Conservation (phyloP, 2,797 vertebrate genomes). For the Lacerta bilineata region DNA sequence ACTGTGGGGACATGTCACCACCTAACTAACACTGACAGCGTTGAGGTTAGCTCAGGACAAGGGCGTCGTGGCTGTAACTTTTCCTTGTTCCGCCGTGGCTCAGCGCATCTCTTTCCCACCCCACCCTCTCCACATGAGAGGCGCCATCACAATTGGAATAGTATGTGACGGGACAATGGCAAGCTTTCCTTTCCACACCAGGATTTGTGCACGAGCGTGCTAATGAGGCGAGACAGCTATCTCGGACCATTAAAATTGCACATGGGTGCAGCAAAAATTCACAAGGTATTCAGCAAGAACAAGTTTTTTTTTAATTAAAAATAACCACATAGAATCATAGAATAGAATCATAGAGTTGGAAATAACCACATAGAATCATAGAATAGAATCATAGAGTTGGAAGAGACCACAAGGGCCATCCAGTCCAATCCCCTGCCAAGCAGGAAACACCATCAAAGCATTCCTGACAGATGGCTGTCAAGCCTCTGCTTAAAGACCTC, state of each 20-base stretch:
- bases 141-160: slow-evolving; percentile 18
- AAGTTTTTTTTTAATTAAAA: slow-evolving; percentile 39
- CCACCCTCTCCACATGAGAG: slow-evolving; percentile 8
- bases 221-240: slow-evolving; percentile 73
- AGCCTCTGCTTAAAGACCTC: no score
- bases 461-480: no score
- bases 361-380: slow-evolving; percentile 40
- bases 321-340: slow-evolving; percentile 42
- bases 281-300: slow-evolving; percentile 57
- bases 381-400: no score
- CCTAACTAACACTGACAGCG: neutral
- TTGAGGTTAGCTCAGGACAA: slow-evolving; percentile 68
- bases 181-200: neutral
- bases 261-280: slow-evolving; percentile 76
- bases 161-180: slow-evolving; percentile 1
- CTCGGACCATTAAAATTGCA: slow-evolving; percentile 43
- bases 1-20: neutral
- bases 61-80: neutral
- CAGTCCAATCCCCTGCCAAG: no score
- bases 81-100: neutral
- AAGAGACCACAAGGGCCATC: no score
- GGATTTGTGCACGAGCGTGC: slow-evolving; percentile 46
- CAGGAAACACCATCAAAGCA: no score
- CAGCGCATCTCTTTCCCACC: slow-evolving; percentile 26
- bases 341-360: no score